Evolutionary conservation across 23 tunicate species (phyloP), one percentile per base, ranked within the genome.

Genomic region (Clavelina lepadiformis): DNA sequence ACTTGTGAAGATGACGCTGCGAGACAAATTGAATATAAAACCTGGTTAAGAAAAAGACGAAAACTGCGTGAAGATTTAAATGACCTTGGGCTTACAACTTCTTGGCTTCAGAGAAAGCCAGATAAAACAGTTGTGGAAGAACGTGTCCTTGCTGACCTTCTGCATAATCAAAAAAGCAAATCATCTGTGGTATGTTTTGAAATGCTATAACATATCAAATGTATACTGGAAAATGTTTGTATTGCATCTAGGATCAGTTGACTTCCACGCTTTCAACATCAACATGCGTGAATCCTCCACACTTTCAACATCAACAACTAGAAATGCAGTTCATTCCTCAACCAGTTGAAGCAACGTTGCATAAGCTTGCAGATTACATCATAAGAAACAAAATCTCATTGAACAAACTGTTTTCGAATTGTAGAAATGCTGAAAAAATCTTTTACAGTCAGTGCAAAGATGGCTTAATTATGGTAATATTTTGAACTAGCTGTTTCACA

Each of bases 31-130:
- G 47, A 69, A 4, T 34, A 71, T 53, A 71, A 57, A 23, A 28
- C 51, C 5, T 80, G 86, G 86, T 32, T 80, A 21, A 31, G 63
- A 41, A 45, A 80, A 28, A 51, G 86, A 52, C 61, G 38, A 41
- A 61, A 80, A 34, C 35, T 80, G 30, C 51, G 86, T 21, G 29
- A 51, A n/a, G 72, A 33, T 28, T 63, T 80, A 24, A 62, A 80
- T 20, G 34, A 54, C 19, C 20, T 71, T 1, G 77, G 77, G 21
- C 32, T 66, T 3, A 51, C 8, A 21, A 38, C 35, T 3, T 26
- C 61, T n/a, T 80, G 86, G 86, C 44, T 80, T 0, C 38, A 62
- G 32, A 70, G 65, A 31, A 80, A 80, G 46, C 77, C 67, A 13
- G 65, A 51, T 7, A 70, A 47, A 62, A 80, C 69, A 3, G 36